Evolutionary conservation across 2,797 vertebrate genomes (phyloP).

Genomic region (Tiaroga cobitis): DNA sequence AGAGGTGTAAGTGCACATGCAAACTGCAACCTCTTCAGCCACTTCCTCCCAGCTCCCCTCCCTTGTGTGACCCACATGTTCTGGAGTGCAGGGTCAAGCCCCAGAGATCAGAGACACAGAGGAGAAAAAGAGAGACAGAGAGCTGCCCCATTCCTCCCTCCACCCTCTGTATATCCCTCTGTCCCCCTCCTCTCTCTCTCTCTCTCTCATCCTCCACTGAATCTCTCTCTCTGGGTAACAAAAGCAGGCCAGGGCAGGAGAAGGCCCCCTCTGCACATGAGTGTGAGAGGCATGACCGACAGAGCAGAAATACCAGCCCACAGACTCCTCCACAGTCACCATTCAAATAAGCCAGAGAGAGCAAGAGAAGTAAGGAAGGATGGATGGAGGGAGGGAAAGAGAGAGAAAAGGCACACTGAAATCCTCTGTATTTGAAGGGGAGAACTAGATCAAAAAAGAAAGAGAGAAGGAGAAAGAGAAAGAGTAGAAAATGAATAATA

Average conservation of each 20-base stretch:
- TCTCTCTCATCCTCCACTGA: conserved; percentile 41
- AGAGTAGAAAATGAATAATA: conserved; percentile 76
- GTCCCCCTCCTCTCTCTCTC: conserved; percentile 38
- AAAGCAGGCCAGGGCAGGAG: conserved; percentile 64
- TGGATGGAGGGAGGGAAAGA: conserved; percentile 36
- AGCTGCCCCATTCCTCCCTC: conserved; percentile 33
- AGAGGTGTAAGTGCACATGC: conserved; percentile 6
- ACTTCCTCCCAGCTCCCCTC: conserved; percentile 25
- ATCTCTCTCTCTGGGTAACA: conserved; percentile 45
- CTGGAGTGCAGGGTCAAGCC: conserved; percentile 81
- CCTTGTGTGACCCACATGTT: conserved; percentile 73
- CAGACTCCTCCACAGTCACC: conserved; percentile 68
- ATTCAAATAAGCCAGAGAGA: conserved; percentile 46
- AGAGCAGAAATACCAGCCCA: conserved; percentile 97
- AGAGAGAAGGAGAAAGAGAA: conserved; percentile 76
- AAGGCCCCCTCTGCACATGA: conserved; percentile 62
- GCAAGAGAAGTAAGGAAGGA: conserved; percentile 18
- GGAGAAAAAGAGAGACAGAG: conserved; percentile 64
- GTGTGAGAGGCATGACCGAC: conserved; percentile 86
- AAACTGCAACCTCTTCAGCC: conserved; percentile 13
- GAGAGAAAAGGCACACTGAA: conserved; percentile 23
- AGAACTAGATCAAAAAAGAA: conserved; percentile 1
- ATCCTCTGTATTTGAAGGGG: conserved; percentile 28
- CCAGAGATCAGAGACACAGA: conserved; percentile 81
- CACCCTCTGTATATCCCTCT: conserved; percentile 30